These are phyloP conservation scores for Bradypodion pumilum DNA, from an alignment of 2,797 vertebrate species.

Conservation along the genomic window DNA sequence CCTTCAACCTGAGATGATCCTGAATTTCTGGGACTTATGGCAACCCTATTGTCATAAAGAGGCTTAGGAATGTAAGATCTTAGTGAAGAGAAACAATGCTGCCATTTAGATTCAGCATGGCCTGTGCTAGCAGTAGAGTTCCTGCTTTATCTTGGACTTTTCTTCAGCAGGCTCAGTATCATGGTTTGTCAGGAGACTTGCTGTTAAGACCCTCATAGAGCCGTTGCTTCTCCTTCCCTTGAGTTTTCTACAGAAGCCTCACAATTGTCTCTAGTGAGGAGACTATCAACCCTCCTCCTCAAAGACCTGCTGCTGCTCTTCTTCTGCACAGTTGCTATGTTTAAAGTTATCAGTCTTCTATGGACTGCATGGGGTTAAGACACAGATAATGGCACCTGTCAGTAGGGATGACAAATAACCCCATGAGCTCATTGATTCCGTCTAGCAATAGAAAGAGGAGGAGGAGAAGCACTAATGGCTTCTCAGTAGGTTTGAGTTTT, in stretches of 20 bases:
- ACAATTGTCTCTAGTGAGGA: too few relatives aligned
- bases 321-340: neutral
- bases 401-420: neutral
- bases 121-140: neutral
- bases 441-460: neutral
- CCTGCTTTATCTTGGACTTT: too few relatives aligned
- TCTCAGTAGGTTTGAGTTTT: neutral
- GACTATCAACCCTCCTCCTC: too few relatives aligned
- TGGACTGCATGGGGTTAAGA: neutral
- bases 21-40: too few relatives aligned
- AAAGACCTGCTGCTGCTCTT: neutral
- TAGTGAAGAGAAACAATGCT: neutral
- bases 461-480: neutral
- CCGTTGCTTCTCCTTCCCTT: neutral
- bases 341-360: neutral
- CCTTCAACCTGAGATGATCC: too few relatives aligned
- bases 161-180: too few relatives aligned
- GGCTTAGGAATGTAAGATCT: neutral
- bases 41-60: neutral
- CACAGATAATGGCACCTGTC: neutral
- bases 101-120: neutral
- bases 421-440: neutral
- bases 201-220: neutral
- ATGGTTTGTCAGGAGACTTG: too few relatives aligned
- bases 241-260: neutral